Conservation (phyloP, 2,797 vertebrate species). For the Urophycis tenuis region DNA sequence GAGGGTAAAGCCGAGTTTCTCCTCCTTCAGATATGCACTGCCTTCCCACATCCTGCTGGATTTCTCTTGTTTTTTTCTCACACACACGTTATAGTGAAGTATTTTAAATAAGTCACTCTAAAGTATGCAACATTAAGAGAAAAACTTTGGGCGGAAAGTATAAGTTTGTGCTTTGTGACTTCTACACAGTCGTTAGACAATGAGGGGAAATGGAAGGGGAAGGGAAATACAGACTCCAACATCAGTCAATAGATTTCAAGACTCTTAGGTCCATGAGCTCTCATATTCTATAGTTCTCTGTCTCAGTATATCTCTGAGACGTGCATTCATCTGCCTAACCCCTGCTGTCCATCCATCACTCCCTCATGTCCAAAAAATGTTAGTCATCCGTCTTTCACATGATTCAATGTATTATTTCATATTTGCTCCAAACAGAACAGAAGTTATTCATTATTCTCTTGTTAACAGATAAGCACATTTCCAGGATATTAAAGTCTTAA, state of each 20-base stretch:
- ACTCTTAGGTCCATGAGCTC: not conserved
- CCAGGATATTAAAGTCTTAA: not conserved
- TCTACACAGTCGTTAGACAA: slow-evolving; percentile 23
- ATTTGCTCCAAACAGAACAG: not conserved
- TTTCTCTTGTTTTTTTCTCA: slow-evolving; percentile 31
- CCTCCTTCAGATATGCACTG: slow-evolving; percentile 43
- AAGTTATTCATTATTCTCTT: not conserved
- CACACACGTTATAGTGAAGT: slow-evolving; percentile 11
- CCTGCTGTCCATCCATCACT: not conserved
- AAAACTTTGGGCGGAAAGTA: slow-evolving; percentile 51
- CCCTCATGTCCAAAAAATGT: not conserved
- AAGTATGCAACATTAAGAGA: slow-evolving; percentile 46
- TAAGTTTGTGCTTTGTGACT: slow-evolving; percentile 46
- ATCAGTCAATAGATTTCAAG: not conserved
- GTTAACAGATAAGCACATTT: slow-evolving; percentile 4
- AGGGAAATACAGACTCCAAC: slow-evolving; percentile 11
- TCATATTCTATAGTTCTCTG: not conserved
- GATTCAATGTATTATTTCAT: not conserved
- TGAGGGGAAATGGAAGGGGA: slow-evolving; percentile 31
- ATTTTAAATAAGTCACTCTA: slow-evolving; percentile 24
- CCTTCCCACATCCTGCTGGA: slow-evolving; percentile 56
- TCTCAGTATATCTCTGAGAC: not conserved
- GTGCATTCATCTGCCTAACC: not conserved
- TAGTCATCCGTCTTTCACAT: not conserved
- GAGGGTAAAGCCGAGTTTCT: slow-evolving; percentile 16